Evolutionary conservation across 2,113 vertebrate genomes (phyloP).

Genomic region (Pampusana beccarii): DNA sequence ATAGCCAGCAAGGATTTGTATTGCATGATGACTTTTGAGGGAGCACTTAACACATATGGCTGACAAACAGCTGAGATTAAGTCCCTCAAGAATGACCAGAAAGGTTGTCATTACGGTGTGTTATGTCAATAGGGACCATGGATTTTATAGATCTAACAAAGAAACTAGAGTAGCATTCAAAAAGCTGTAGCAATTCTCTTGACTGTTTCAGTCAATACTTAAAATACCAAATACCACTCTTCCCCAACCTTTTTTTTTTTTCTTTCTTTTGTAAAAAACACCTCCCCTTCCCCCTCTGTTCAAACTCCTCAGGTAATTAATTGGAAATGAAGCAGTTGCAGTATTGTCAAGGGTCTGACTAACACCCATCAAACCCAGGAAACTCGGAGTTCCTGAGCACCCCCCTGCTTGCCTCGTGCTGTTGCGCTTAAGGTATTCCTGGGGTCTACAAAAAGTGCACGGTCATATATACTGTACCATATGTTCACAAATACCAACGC

Average conservation of each 20-base stretch:
- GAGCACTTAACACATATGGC: background rate
- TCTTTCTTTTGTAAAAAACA: background rate
- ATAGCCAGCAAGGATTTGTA: background rate
- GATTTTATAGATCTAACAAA: background rate
- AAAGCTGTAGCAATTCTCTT: background rate
- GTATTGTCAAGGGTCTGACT: slow-evolving; percentile 37
- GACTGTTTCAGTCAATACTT: background rate
- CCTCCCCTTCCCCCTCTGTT: background rate
- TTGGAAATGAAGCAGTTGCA: slow-evolving; percentile 30
- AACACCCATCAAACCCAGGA: slow-evolving; percentile 49
- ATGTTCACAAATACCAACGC: slow-evolving; percentile 14
- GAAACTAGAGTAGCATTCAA: background rate
- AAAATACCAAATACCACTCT: background rate
- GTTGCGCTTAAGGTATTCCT: slow-evolving; percentile 16
- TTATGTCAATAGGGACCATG: background rate
- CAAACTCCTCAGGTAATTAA: slow-evolving; percentile 42
- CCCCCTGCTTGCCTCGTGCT: slow-evolving; percentile 30
- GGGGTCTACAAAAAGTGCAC: slow-evolving; percentile 4
- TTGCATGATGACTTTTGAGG: background rate
- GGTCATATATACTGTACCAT: background rate
- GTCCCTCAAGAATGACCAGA: background rate
- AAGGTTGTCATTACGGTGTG: background rate
- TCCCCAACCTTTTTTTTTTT: too few relatives aligned
- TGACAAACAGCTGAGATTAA: background rate
- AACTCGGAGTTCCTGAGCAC: background rate